Conservation (phyloP, 2,797 vertebrate genomes). For the Leuciscus waleckii region DNA sequence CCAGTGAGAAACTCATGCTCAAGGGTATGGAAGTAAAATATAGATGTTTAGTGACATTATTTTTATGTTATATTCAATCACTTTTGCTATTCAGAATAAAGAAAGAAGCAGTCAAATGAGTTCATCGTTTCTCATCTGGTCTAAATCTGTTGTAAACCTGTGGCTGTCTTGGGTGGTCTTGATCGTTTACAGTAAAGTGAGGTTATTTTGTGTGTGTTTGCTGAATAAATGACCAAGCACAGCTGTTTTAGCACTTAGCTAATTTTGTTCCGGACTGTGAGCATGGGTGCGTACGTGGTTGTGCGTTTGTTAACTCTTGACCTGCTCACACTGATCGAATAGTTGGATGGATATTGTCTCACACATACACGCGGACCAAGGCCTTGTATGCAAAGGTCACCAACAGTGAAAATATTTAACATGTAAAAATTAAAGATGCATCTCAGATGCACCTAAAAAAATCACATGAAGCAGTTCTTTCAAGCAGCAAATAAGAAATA, state of each 20-base stretch:
- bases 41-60: neutral
- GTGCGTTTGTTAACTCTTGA: slow-evolving; percentile 45
- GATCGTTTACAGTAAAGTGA: slow-evolving; percentile 76
- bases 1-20: neutral
- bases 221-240: slow-evolving; percentile 75
- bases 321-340: slow-evolving; percentile 5
- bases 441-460: neutral
- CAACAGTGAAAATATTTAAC: neutral
- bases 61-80: neutral
- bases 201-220: slow-evolving; percentile 74
- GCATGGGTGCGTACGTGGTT: slow-evolving; percentile 40
- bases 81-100: slow-evolving; percentile 11
- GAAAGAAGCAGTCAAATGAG: neutral
- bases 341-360: neutral
- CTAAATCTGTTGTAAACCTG: slow-evolving; percentile 48
- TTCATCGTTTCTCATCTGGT: slow-evolving; percentile 41
- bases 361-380: neutral
- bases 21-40: neutral
- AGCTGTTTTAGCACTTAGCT: slow-evolving; percentile 79
- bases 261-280: slow-evolving; percentile 71
- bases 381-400: slow-evolving; percentile 16
- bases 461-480: neutral
- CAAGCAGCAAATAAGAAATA: slow-evolving; percentile 74
- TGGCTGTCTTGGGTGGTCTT: slow-evolving; percentile 70
- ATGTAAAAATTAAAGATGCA: neutral